A percentile compares a stretch with the other conserved stretches of the same genome.
phyloP scores from a whole-genome alignment of 2,888 invertebrate species.

The Heliconius cydno region DNA sequence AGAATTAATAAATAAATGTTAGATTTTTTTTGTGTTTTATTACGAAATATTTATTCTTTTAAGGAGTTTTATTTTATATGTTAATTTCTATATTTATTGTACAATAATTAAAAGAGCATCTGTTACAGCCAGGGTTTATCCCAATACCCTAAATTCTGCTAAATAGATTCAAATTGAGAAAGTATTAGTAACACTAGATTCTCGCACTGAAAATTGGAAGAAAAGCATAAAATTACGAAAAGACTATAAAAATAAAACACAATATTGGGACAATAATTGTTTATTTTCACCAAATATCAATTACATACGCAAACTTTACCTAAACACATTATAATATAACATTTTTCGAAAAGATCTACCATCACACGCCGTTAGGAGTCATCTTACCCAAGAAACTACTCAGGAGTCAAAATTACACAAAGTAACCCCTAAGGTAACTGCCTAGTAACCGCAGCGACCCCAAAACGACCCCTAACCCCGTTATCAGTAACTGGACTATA shows the following conservation, averaged over 20 bases:
- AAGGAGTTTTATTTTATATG: too few relatives aligned
- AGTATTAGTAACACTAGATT: too few relatives aligned
- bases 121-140: too few relatives aligned
- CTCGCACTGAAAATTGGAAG: background rate
- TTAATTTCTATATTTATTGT: too few relatives aligned
- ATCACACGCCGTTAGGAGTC: slow-evolving; percentile 35
- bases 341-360: slow-evolving; percentile 42
- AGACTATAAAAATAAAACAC: slow-evolving; percentile 42
- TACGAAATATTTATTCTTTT: slow-evolving; percentile 19
- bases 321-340: slow-evolving; percentile 51
- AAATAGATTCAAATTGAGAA: too few relatives aligned
- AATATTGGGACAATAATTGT: slow-evolving; percentile 54
- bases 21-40: slow-evolving; percentile 57
- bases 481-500: slow-evolving; percentile 40
- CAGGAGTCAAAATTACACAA: background rate
- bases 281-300: slow-evolving; percentile 57
- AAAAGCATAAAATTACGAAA: background rate
- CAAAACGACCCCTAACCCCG: background rate
- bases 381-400: background rate
- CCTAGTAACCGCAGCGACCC: background rate
- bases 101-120: too few relatives aligned
- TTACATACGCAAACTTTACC: slow-evolving; percentile 55
- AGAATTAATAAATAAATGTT: slow-evolving; percentile 74
- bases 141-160: too few relatives aligned
- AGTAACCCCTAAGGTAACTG: background rate